Evolutionary conservation across 1,140 invertebrate species (phyloP).

Genomic region (Musca vetustissima): DNA sequence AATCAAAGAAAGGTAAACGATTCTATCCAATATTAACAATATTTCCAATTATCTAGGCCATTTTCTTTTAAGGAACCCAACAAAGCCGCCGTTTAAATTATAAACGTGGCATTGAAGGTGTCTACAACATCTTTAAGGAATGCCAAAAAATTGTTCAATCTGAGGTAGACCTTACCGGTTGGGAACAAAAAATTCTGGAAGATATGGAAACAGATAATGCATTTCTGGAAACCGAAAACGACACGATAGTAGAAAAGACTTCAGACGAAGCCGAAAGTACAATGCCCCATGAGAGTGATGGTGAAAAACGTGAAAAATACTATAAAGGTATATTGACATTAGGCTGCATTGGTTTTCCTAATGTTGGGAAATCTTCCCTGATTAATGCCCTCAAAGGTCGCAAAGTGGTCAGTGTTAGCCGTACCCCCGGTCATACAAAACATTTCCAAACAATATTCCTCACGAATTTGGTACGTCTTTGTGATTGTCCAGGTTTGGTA

Average conservation of each 20-base stretch:
- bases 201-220: slow-evolving; percentile 60
- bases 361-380: slow-evolving; percentile 94
- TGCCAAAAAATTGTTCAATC: slow-evolving; percentile 75
- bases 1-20: slow-evolving; percentile 61
- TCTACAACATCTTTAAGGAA: slow-evolving; percentile 72
- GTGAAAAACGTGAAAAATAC: slow-evolving; percentile 71
- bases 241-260: slow-evolving; percentile 41
- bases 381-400: slow-evolving; percentile 93
- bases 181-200: slow-evolving; percentile 83
- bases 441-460: slow-evolving; percentile 97
- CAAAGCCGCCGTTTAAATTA: slow-evolving; percentile 41
- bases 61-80: slow-evolving; percentile 37
- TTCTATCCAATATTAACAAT: too few species aligned
- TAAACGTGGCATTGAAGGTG: slow-evolving; percentile 66
- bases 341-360: slow-evolving; percentile 91
- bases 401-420: slow-evolving; percentile 91
- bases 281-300: slow-evolving; percentile 55
- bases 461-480: slow-evolving; percentile 81
- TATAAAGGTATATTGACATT: slow-evolving; percentile 83
- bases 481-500: slow-evolving; percentile 94
- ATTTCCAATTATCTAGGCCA: too few species aligned
- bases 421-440: slow-evolving; percentile 94
- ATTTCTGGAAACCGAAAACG: slow-evolving; percentile 53
- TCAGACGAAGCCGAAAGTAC: neutral
- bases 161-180: slow-evolving; percentile 76